Evolutionary conservation across 2,888 invertebrate genomes (phyloP), one percentile per base, ranked within the genome.

Genomic region (Ormia ochracea): DNA sequence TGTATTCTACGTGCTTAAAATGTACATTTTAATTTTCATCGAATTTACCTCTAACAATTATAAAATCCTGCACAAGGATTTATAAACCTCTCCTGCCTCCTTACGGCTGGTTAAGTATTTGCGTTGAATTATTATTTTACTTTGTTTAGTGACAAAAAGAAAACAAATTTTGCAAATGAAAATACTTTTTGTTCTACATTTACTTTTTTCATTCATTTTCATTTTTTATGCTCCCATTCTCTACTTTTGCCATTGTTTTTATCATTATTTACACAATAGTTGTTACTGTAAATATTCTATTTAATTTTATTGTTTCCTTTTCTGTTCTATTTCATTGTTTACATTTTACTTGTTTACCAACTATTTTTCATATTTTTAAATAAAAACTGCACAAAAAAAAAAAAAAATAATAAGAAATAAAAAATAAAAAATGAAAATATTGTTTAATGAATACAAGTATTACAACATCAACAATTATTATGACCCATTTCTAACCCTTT

Each of bases 401-500:
- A 33, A 12, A 43, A 21, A 14, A 21, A 12, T 10, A 36, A 65
- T 3, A 45, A 26, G 7, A 38, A 58, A n/a, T 28, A 61, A 33
- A n/a, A n/a, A 36, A 65, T 3, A 45, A 26, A 4, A 38, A 58
- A n/a, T 28, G 52, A 33, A 36, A 56, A 65, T 38, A 38, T 48
- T 69, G 26, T 56, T 45, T 66, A 68, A 68, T 59, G 50, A 59
- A 68, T 61, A 56, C 45, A 69, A 76, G 45, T 70, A 63, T 63
- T 69, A 58, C 76, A 65, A 77, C 38, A 58, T 69, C 48, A 56
- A 41, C 76, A 77, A 77, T 70, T 77, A 77, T 63, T 77, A 21
- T 77, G 76, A 77, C 76, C 76, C 59, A 77, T 77, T 70, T 77
- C n/a, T 48, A 69, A 69, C 61, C 76, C 56, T 38, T 65, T 56